Evolutionary conservation across 1,140 invertebrate genomes (phyloP), one percentile per base, ranked within the genome.

Genomic region (Andrena cerasifolii): DNA sequence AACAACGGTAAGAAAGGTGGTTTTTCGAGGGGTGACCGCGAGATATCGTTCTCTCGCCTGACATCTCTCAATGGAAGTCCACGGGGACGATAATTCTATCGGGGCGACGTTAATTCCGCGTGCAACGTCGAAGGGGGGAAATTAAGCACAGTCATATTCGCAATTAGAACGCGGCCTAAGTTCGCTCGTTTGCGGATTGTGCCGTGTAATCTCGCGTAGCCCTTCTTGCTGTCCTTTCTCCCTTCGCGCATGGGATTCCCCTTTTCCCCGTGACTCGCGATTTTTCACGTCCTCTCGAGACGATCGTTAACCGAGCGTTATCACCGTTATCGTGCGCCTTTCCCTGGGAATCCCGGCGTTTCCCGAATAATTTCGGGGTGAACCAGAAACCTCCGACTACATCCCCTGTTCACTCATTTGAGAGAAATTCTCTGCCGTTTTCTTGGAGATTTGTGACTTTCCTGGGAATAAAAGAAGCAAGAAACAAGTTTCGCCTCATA

Each of bases 121-220:
- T 58, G 78, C 72, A 67, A 40, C 62, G 73, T 8, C 24, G 28
- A 54, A 61, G 74, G 82, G 82, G n/a, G 78, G 72, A 82, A 86
- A 86, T 86, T 86, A 83, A 86, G 85, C 85, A 86, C 40, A 86
- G 85, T 86, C 85, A 86, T 86, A 86, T 86, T 86, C 71, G 85
- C 85, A 86, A 86, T 86, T 86, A 86, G 85, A 86, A 84, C 85
- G 63, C 65, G 65, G 62, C 58, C 82, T 43, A 86, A 86, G 85
- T 86, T 86, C 82, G 79, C 81, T 84, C 84, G 82, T 86, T 86
- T 84, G 82, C 79, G 82, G 85, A 83, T 83, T 83, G 51, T 83
- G 81, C 81, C 75, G 36, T 43, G 81, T 83, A 83, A 83, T 82
- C 81, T 83, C 66, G 61, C 79, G 61, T 31, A 59, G 63, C 14